These are phyloP conservation scores for Pterobdella sp. DNA, from an alignment of 2,888 invertebrate genomes.

Conservation along the genomic window DNA sequence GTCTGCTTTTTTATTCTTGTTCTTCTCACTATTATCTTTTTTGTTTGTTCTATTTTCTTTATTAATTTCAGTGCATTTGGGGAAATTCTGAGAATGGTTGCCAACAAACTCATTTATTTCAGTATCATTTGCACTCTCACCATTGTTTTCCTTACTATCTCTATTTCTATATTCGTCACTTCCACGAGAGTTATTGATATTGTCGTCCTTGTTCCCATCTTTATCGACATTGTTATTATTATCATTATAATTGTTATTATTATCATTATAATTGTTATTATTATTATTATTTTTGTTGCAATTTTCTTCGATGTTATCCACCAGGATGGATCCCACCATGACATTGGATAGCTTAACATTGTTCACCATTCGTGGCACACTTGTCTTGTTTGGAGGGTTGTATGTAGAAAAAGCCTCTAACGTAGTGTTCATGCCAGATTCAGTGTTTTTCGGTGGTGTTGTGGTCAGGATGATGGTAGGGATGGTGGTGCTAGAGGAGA, in stretches of 20 bases:
- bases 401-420: too few relatives aligned
- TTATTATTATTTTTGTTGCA: background rate
- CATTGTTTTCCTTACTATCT: background rate
- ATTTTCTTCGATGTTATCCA: too few relatives aligned
- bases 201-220: background rate
- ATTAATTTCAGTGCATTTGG: too few relatives aligned
- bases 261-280: background rate
- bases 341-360: too few relatives aligned
- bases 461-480: background rate
- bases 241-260: conserved; percentile 2
- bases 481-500: conserved; percentile 12
- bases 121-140: background rate
- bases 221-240: background rate
- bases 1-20: too few relatives aligned
- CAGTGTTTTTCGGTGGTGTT: background rate
- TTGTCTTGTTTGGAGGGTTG: too few relatives aligned
- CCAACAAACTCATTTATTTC: background rate
- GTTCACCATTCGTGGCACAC: too few relatives aligned
- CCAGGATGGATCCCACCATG: too few relatives aligned
- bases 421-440: too few relatives aligned
- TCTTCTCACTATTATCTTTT: background rate
- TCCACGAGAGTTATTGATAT: background rate
- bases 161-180: background rate
- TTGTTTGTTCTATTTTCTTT: background rate
- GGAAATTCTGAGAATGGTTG: too few relatives aligned